Conservation (phyloP, 2,113 vertebrate species). For the Mastomys natalensis region DNA sequence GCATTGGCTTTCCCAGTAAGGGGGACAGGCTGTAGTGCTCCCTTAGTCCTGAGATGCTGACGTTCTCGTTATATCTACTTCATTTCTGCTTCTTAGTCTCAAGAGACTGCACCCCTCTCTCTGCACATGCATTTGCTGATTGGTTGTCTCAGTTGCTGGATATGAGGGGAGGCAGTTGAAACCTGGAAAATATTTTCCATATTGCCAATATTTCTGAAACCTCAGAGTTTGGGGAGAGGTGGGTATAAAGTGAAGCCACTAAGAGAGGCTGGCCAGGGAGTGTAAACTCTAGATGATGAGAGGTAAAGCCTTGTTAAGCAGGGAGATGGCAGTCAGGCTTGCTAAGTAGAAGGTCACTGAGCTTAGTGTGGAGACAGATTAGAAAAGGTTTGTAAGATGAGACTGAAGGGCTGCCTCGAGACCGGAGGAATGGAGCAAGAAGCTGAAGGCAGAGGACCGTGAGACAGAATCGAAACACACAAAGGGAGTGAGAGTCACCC, state of each 20-base stretch:
- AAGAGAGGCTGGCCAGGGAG: neutral
- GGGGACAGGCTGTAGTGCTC: neutral
- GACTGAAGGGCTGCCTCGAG: neutral
- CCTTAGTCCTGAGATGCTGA: neutral
- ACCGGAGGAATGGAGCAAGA: neutral
- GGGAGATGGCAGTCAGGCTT: neutral
- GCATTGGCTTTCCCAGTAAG: neutral
- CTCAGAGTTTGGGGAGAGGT: neutral
- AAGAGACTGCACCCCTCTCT: neutral
- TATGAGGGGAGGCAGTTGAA: neutral
- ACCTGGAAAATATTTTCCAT: neutral
- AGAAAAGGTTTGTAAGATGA: neutral
- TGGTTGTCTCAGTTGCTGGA: neutral
- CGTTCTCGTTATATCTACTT: neutral
- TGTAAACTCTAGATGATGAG: neutral
- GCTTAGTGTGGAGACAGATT: neutral
- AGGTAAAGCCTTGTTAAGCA: neutral
- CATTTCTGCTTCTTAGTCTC: neutral
- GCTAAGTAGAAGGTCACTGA: neutral
- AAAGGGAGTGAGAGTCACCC: neutral
- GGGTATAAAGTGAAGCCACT: neutral
- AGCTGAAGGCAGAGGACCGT: neutral
- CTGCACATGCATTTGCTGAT: neutral
- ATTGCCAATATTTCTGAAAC: conserved; percentile 17
- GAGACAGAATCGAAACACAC: neutral